Conservation (phyloP, 2,888 invertebrate genomes). For the Junonia oenone region DNA sequence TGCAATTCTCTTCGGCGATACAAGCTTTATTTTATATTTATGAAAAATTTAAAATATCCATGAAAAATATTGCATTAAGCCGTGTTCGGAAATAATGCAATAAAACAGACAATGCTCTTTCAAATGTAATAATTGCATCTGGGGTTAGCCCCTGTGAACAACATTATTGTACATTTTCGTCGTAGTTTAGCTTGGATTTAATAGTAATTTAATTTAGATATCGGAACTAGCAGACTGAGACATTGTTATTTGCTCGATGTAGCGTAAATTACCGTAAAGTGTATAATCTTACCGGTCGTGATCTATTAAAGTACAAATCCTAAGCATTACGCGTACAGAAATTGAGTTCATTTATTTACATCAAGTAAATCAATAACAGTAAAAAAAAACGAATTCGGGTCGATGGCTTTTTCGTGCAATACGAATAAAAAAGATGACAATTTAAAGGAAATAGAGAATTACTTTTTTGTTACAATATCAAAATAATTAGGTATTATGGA, state of each 20-base stretch:
- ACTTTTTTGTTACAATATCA: neutral
- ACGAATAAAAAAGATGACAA: neutral
- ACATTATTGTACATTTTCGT: neutral
- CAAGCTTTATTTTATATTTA: neutral
- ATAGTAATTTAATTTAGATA: constrained; percentile 13
- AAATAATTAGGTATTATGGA: neutral
- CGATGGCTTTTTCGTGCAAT: constrained; percentile 14
- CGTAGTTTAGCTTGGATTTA: neutral
- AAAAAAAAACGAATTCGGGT: constrained; percentile 14
- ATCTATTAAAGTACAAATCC: constrained; percentile 8
- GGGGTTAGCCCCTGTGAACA: neutral
- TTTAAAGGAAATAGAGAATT: neutral
- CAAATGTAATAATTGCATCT: neutral
- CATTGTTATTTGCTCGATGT: constrained; percentile 23
- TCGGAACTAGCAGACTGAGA: constrained; percentile 9
- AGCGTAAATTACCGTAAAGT: constrained; percentile 30
- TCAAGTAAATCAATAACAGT: constrained; percentile 16
- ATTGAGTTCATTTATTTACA: constrained; percentile 15
- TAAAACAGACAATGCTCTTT: neutral
- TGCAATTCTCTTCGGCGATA: constrained; percentile 30
- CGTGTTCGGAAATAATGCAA: neutral
- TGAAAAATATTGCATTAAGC: neutral
- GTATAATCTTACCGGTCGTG: constrained; percentile 14
- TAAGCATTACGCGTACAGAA: constrained; percentile 4
- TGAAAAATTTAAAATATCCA: neutral